Evolutionary conservation across 2,113 vertebrate species (phyloP), one percentile per base, ranked within the genome.

Genomic region (Tragelaphus imberbis): DNA sequence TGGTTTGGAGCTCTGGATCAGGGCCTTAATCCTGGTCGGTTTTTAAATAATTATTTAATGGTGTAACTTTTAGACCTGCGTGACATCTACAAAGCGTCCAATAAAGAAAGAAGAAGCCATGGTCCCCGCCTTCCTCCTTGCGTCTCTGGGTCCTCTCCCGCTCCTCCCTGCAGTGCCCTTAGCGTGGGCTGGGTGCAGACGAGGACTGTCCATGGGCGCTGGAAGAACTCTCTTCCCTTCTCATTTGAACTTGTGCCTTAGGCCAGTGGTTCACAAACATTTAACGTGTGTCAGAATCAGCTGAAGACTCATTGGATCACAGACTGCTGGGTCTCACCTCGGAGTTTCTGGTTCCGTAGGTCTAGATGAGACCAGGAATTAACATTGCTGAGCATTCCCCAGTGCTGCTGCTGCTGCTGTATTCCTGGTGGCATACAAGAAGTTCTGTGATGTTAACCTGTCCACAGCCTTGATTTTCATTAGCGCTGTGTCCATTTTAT

Each of bases 1-100:
- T 82, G 96, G 98, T 98, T 98, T 98, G 98, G 98, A 97, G 97
- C 97, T 98, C 97, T 92, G 97, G 97, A 84, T 97, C 97, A 97
- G 97, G 97, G 94, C 97, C 92, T 90, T 96, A 94, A 96, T 97
- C 98, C 98, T 98, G 97, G 94, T 98, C 97, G 89, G 97, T 98
- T 99, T 98, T 99, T 98, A 98, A 98, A 98, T 98, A 98, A 98
- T 98, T 99, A 99, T 99, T 99, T 99, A 99, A 99, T 97, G 97
- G 71, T 99, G 98, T 99, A 98, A 98, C 98, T 98, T 98, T 97
- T 96, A 98, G 98, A 98, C 97, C 97, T 98, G 97, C 89, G 98
- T 97, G 95, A 98, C 97, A 98, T 97, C 96, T 90, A 95, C 95
- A 90, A 97, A 95, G 92, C 5, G 75, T 81, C 97, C 98, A 97